These are phyloP conservation scores for Agriopis marginaria DNA, from an alignment of 2,888 invertebrate species.

Conservation along the genomic window DNA sequence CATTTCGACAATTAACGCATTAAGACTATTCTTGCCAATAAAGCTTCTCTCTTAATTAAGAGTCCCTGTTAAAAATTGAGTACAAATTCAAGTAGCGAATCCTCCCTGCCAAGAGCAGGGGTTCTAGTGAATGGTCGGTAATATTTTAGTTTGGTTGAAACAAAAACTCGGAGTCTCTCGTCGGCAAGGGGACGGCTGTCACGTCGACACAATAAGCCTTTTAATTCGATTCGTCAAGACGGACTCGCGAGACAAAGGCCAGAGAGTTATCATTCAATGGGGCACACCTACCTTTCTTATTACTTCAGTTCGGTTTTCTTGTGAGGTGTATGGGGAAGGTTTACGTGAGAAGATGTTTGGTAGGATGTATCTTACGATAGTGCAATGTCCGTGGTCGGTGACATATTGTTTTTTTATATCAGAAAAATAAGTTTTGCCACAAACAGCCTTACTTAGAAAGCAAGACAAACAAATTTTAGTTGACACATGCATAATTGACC, in stretches of 20 bases:
- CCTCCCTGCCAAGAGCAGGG: slow-evolving; percentile 64
- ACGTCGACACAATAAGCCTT: slow-evolving; percentile 87
- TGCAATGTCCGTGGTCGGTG: not conserved
- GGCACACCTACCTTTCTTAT: slow-evolving; percentile 86
- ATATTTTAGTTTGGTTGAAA: slow-evolving; percentile 86
- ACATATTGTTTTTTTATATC: not conserved
- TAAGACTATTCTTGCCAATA: slow-evolving; percentile 82
- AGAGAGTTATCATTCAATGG: slow-evolving; percentile 86
- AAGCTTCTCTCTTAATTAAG: slow-evolving; percentile 85
- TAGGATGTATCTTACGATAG: slow-evolving; percentile 43
- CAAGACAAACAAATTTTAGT: no score
- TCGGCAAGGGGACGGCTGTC: slow-evolving; percentile 74
- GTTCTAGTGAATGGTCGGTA: slow-evolving; percentile 84
- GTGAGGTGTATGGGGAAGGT: slow-evolving; percentile 65
- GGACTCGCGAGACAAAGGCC: slow-evolving; percentile 82
- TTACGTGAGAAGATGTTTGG: slow-evolving; percentile 54
- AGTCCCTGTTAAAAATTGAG: slow-evolving; percentile 85
- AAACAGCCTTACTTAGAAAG: no score
- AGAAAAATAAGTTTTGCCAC: no score
- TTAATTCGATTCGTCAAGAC: slow-evolving; percentile 86
- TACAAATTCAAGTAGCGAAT: slow-evolving; percentile 85
- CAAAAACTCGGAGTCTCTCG: slow-evolving; percentile 72
- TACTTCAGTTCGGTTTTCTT: slow-evolving; percentile 81
- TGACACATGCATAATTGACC: no score
- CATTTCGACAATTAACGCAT: slow-evolving; percentile 86